Evolutionary conservation across 1,140 invertebrate genomes (phyloP).

Genomic region (Caenorhabditis latens): DNA sequence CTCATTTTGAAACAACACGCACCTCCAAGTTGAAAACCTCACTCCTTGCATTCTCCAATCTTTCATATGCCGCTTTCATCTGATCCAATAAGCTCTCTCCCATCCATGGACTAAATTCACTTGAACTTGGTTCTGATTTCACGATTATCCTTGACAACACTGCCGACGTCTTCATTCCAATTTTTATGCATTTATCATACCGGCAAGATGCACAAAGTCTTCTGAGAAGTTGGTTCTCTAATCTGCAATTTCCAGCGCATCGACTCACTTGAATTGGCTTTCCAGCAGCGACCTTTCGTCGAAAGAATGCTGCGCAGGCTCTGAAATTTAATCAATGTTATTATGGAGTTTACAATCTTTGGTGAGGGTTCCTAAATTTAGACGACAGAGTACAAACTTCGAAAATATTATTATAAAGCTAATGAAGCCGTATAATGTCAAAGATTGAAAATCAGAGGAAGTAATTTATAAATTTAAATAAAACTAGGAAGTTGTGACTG

Average conservation of each 20-base stretch:
- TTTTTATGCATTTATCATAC: neutral
- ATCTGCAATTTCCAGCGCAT: slow-evolving; percentile 12
- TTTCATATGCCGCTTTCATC: neutral
- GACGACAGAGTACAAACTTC: too few relatives aligned
- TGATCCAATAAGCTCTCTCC: neutral
- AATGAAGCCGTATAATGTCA: neutral
- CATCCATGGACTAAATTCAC: neutral
- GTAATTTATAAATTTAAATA: too few relatives aligned
- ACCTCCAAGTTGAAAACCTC: neutral
- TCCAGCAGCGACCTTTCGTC: neutral
- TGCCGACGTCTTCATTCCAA: slow-evolving; percentile 35
- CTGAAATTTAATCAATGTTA: neutral
- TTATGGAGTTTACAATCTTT: neutral
- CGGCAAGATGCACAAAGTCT: slow-evolving; percentile 2
- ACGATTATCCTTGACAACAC: slow-evolving; percentile 5
- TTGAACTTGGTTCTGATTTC: neutral
- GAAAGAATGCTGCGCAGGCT: slow-evolving; percentile 33
- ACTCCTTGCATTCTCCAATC: neutral
- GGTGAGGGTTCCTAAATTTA: neutral
- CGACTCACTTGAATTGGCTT: neutral
- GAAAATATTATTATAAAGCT: too few relatives aligned
- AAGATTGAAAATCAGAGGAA: too few relatives aligned
- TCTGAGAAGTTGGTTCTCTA: neutral
- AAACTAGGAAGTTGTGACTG: too few relatives aligned
- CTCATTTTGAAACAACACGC: too few relatives aligned